Evolutionary conservation across 1,140 invertebrate species (phyloP), one percentile per base, ranked within the genome.

Genomic region (Dendrolimus kikuchii): DNA sequence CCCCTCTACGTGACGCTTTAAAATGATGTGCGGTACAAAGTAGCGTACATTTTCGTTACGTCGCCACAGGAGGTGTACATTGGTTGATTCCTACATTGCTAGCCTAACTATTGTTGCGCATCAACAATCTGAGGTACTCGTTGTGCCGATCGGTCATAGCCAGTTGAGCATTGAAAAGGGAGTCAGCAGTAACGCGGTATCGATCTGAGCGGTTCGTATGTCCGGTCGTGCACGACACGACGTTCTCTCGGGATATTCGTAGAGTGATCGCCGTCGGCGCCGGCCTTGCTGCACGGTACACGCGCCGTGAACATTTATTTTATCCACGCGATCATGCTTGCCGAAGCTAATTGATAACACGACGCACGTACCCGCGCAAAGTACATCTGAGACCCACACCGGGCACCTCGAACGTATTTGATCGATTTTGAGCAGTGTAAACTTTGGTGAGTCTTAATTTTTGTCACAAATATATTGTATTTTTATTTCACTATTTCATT

Each of bases 221-320:
- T 61, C 62, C 74, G 74, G 64, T 77, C 76, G 81, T 72, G 77
- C 75, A 73, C 73, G 71, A 72, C 74, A 71, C 72, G 71, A 74
- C 75, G 73, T 71, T 81, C 71, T 79, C 76, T 73, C 76, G 71
- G 72, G 72, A 82, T 82, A 82, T 80, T 85, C 77, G 73, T 65
- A 71, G 69, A 77, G 68, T 73, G 71, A 68, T 82, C 77, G 79
- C 74, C 79, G 77, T 77, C 74, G 74, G 81, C 79, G 81, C 81
- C 81, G 79, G 77, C 77, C 73, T 76, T 80, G 70, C 67, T 77
- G 70, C 67, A 70, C 69, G 79, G 76, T 82, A 79, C 77, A 75
- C 81, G 76, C 72, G 73, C 57, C 67, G 65, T 66, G 70, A 77
- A 66, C 42, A 76, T 68, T 64, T 66, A 68, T 75, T 78, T 68